Evolutionary conservation across 2,888 invertebrate species (phyloP).

Genomic region (Platypus cylindrus): DNA sequence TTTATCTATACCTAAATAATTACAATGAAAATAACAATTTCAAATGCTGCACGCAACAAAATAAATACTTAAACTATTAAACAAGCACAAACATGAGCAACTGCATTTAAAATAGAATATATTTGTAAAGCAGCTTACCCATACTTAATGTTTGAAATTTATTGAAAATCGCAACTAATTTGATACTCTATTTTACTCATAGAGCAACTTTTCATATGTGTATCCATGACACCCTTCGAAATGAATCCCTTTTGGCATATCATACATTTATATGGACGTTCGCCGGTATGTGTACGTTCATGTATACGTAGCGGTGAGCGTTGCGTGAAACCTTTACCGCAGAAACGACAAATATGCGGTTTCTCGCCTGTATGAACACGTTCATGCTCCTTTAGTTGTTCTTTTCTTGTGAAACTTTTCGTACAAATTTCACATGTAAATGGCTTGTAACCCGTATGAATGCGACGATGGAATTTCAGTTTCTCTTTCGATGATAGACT

Average conservation of each 20-base stretch:
- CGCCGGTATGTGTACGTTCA: slow-evolving; percentile 47
- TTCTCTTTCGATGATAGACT: slow-evolving; percentile 39
- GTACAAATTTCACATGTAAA: slow-evolving; percentile 27
- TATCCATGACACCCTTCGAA: slow-evolving; percentile 28
- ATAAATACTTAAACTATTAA: too few relatives aligned
- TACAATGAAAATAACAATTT: too few relatives aligned
- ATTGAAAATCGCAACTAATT: slow-evolving; percentile 6
- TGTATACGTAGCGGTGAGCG: slow-evolving; percentile 47
- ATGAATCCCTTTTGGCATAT: slow-evolving; percentile 44
- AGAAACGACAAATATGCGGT: slow-evolving; percentile 46
- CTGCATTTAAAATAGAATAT: too few relatives aligned
- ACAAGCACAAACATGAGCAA: too few relatives aligned
- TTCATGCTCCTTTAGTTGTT: slow-evolving; percentile 45
- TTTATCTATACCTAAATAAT: too few relatives aligned
- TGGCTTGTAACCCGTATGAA: slow-evolving; percentile 43
- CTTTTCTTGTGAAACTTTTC: slow-evolving; percentile 46
- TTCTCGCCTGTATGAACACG: slow-evolving; percentile 49
- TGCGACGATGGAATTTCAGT: slow-evolving; percentile 39
- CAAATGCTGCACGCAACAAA: too few relatives aligned
- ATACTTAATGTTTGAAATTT: neutral
- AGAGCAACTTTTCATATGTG: slow-evolving; percentile 26
- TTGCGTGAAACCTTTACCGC: slow-evolving; percentile 48
- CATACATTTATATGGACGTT: slow-evolving; percentile 43
- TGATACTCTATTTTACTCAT: slow-evolving; percentile 8
- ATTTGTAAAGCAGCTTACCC: too few relatives aligned